Evolutionary conservation across 1,140 invertebrate genomes (phyloP), one percentile per base, ranked within the genome.

Genomic region (Aphelenchoides fujianensis): DNA sequence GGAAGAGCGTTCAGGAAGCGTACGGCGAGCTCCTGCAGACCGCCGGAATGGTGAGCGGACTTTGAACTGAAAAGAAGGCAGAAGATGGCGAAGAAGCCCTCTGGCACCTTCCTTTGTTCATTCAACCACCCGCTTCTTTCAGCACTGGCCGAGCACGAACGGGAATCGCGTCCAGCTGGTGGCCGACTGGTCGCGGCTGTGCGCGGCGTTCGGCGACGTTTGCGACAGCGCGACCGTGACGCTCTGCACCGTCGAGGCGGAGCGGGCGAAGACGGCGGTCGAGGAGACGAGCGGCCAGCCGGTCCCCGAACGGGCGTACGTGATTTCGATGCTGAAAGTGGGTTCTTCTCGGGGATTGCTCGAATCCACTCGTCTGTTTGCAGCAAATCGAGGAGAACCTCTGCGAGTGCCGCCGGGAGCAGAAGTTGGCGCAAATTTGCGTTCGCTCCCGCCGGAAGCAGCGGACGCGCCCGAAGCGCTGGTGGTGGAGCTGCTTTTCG

Each of bases 1-100:
- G 77, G 77, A 81, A 74, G 57, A 48, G 69, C 7, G 68, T 77
- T 35, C 78, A 80, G 35, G 16, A 2, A 2, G 36, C 66, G 23
- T 79, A 75, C 53, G 69, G 70, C 7, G 71, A 79, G 23, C 61
- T 79, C 3, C 52, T 79, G 28, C 36, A 55, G 0, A 68, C 79
- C 16, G 67, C 74, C 16, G 61, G 66, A 23, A 64, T 72, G 69
- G 74, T 76, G 27, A 74, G 75, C 57, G 7, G 68, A 2, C 72
- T 27, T 71, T 36, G 28, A 35, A 53, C n/a, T n/a, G n/a, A n/a
- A n/a, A n/a, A n/a, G n/a, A n/a, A n/a, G n/a, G n/a, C n/a, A n/a
- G n/a, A n/a, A n/a, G n/a, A n/a, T n/a, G n/a, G n/a, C n/a, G n/a
- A n/a, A n/a, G n/a, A n/a, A n/a, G n/a, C n/a, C n/a, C n/a, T n/a